Base-by-base conservation (phyloP, 2,797 vertebrate genomes). In the Catharus ustulatus region DNA sequence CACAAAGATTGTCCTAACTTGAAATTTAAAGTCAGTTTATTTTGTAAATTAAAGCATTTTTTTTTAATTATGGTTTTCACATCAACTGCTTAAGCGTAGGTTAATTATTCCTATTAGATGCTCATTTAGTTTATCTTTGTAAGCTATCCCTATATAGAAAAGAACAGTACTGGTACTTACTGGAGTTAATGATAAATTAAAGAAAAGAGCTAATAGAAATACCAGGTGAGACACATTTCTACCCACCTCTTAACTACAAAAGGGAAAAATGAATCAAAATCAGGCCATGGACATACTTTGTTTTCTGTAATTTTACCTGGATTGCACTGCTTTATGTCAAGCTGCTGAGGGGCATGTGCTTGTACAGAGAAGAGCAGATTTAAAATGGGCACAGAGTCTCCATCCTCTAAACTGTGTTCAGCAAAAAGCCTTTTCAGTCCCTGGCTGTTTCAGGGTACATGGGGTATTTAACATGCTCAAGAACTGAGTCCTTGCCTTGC, bases 391-490 rank as follows among this genome's bases (percentile, higher is more conserved):
- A 19, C 8, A 9, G 9, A 34, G 5, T 23, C 34, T 79, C 51
- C 3, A 1, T 22, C 29, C 42, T 71, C 40, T 62, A 20, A 88
- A 24, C 18, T 13, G 3, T 29, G 23, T 12, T 59, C 59, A 59
- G 26, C 0, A 1, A 57, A n/a, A 49, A 27, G 13, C 0, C 0
- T 14, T 82, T 89, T 66, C 6, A 26, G 19, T 55, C 49, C 30
- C 54, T 23, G 6, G 1, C 4, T 23, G 2, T 40, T 23, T n/a
- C 55, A 48, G 42, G 42, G 54, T 29, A 20, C 24, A 4, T 2
- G 8, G 38, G 7, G 17, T 23, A 6, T 73, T 66, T 72, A 38
- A 23, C 18, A 34, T 10, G 7, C 32, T 30, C 6, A 38, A 52
- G 24, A 43, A 6, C 2, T 1, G 19, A 32, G 24, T 59, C 59